Evolutionary conservation across 1,140 invertebrate genomes (phyloP).

Genomic region (Drosophila ironensis): DNA sequence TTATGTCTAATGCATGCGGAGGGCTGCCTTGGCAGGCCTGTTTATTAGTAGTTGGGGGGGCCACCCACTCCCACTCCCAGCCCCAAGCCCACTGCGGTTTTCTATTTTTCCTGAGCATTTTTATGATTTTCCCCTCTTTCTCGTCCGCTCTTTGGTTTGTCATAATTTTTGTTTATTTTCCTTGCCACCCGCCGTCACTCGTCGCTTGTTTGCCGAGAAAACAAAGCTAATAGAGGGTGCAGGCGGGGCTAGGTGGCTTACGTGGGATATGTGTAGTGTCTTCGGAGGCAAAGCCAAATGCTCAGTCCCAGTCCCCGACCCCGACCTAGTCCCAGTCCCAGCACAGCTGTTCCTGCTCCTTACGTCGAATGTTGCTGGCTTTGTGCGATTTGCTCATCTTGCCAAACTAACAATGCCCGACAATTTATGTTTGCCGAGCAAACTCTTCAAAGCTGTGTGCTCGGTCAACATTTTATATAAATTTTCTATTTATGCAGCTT

Average conservation of each 20-base stretch:
- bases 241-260: constrained; percentile 14
- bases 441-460: constrained; percentile 65
- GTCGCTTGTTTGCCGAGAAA: constrained; percentile 59
- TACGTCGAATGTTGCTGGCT: constrained; percentile 48
- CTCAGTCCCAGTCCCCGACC: no score
- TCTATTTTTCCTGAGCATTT: constrained; percentile 60
- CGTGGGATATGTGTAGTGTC: constrained; percentile 28
- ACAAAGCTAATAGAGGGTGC: constrained; percentile 39
- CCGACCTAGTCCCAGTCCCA: constrained; percentile 1
- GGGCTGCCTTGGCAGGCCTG: constrained; percentile 34
- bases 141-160: constrained; percentile 39
- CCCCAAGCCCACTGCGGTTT: constrained; percentile 23
- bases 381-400: constrained; percentile 45
- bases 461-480: constrained; percentile 49
- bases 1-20: constrained; percentile 61
- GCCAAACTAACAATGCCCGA: constrained; percentile 40
- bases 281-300: no score
- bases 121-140: constrained; percentile 53
- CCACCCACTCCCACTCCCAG: constrained; percentile 18
- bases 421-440: constrained; percentile 40
- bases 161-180: constrained; percentile 79
- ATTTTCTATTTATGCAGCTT: constrained; percentile 44
- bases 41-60: constrained; percentile 56
- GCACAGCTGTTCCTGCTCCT: constrained; percentile 58
- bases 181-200: constrained; percentile 52